These are phyloP conservation scores for Xiphophorus couchianus DNA, from an alignment of 2,113 vertebrate genomes.

Conservation along the genomic window DNA sequence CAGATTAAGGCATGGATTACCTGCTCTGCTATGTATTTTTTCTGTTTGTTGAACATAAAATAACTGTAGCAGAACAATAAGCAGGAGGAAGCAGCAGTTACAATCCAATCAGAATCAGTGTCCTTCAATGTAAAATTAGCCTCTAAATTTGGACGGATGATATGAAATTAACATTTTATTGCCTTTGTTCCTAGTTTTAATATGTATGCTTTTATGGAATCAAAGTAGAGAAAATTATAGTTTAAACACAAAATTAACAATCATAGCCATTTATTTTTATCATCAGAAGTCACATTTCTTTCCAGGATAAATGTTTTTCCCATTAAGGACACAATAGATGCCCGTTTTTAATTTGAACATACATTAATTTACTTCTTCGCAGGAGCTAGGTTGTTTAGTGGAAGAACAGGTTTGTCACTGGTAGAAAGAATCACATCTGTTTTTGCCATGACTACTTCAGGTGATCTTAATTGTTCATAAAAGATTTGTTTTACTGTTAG, in stretches of 20 bases:
- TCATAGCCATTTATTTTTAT: background rate
- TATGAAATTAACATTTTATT: background rate
- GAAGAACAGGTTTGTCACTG: background rate
- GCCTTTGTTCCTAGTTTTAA: background rate
- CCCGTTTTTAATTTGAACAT: background rate
- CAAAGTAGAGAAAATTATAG: background rate
- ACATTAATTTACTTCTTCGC: background rate
- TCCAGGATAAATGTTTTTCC: too few species aligned
- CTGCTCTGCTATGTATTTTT: too few species aligned
- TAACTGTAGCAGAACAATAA: too few species aligned
- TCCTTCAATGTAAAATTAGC: too few species aligned
- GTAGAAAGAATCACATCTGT: background rate
- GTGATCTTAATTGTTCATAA: background rate
- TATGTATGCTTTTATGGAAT: background rate
- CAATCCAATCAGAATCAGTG: too few species aligned
- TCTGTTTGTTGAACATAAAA: too few species aligned
- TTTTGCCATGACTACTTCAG: background rate
- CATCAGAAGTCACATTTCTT: background rate
- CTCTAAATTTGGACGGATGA: background rate
- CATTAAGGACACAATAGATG: background rate
- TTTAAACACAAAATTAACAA: background rate
- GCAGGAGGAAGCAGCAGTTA: too few species aligned
- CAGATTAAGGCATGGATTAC: background rate
- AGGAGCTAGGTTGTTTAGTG: background rate
- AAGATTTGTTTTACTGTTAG: background rate